Evolutionary conservation across 2,113 vertebrate genomes (phyloP), one percentile per base, ranked within the genome.

Genomic region (Laterallus jamaicensis): DNA sequence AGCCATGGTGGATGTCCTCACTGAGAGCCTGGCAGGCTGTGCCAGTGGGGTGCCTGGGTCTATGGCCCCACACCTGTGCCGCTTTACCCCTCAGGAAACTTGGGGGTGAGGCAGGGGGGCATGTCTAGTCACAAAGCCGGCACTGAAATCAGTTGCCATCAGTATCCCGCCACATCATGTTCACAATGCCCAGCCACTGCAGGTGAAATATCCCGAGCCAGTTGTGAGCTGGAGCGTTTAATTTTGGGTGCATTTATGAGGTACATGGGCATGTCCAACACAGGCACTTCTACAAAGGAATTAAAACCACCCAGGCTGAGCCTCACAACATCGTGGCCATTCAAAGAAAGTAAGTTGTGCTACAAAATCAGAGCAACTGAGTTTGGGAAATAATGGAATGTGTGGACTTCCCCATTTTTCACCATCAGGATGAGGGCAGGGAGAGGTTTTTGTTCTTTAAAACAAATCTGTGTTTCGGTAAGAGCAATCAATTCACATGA

Each of bases 301-400:
- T 35, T 40, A 42, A 86, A 88, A 67, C 40, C 22, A 52, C 14
- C 32, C 15, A 44, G 17, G 16, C 29, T 32, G 31, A 29, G 20
- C 39, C 77, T 68, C 32, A 0, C 40, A 31, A 10, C 1, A 2
- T 59, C 8, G 4, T 3, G 5, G 20, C 28, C 1, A 1, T 54
- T 58, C 9, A n/a, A 82, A 82, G 19, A 67, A 31, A 63, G 0
- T 15, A 24, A 86, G 3, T 29, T 62, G 37, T 52, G 18, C 59
- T 58, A 52, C 22, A 59, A 58, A 63, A 74, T 20, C 73, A 64
- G n/a, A 64, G 24, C 55, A 60, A 26, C 14, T 22, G 50, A 32
- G 6, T 4, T 12, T 64, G 31, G n/a, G 24, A 59, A 70, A 28
- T 11, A 12, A 32, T 2, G 6, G 35, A n/a, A 16, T 2, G 2